Evolutionary conservation across 2,888 invertebrate species (phyloP).

Genomic region (Dromius quadrimaculatus): DNA sequence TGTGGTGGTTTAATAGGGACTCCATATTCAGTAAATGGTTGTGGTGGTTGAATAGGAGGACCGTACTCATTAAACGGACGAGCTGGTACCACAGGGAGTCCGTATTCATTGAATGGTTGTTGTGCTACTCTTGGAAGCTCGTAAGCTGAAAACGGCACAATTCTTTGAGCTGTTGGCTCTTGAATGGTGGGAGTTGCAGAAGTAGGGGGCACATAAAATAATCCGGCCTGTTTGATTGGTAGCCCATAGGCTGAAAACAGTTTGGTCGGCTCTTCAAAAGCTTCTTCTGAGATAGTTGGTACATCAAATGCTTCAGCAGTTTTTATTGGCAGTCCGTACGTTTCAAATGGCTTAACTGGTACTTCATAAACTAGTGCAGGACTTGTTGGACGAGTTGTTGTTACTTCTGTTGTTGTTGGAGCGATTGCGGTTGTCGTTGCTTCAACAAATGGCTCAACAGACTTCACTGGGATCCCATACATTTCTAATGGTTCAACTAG

Average conservation of each 20-base stretch:
- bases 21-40: not conserved
- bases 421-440: slow-evolving; percentile 10
- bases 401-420: slow-evolving; percentile 8
- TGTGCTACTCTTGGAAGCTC: no score
- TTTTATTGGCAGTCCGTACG: not conserved
- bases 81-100: not conserved
- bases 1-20: slow-evolving; percentile 1
- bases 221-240: no score
- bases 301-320: not conserved
- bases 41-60: slow-evolving; percentile 4
- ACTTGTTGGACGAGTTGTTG: not conserved
- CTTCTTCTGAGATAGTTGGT: no score
- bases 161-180: no score
- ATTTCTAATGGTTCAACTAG: slow-evolving; percentile 39
- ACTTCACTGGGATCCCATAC: slow-evolving; percentile 10
- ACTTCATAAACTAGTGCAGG: slow-evolving; percentile 10
- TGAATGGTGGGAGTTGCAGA: no score
- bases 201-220: no score
- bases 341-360: not conserved
- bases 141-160: no score
- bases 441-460: slow-evolving; percentile 22
- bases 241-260: no score
- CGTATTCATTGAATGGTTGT: slow-evolving; percentile 14
- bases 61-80: not conserved
- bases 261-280: no score